A percentile compares a stretch with the other conserved stretches of the same genome.
phyloP scores from a whole-genome alignment of 2,797 vertebrate species.

The Moxostoma hubbsi region DNA sequence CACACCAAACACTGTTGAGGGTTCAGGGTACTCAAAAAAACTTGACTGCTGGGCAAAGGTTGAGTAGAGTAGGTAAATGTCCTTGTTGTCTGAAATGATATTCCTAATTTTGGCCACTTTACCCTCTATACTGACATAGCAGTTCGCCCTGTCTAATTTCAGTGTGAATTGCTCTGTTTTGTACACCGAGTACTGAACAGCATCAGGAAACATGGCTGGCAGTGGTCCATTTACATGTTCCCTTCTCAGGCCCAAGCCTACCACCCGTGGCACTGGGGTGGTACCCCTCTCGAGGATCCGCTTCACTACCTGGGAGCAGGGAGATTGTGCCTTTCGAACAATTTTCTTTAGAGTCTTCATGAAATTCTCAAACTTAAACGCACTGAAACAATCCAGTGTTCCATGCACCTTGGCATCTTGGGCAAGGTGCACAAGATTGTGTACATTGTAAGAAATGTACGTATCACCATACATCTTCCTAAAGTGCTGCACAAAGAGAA shows the following conservation, averaged over 20 bases:
- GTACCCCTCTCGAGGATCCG: not conserved
- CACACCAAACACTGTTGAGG: not conserved
- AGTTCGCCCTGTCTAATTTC: constrained; percentile 2
- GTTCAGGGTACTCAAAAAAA: constrained; percentile 2
- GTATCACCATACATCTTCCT: constrained; percentile 11
- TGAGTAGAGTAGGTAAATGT: constrained; percentile 6
- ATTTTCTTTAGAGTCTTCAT: constrained; percentile 1
- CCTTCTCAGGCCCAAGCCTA: not conserved
- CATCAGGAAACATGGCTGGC: not conserved
- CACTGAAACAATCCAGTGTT: constrained; percentile 4
- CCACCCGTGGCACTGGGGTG: not conserved
- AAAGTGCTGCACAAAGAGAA: constrained; percentile 17
- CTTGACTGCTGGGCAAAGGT: constrained; percentile 7
- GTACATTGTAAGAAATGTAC: constrained; percentile 23
- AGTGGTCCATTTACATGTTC: constrained; percentile 1
- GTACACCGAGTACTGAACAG: constrained; percentile 4
- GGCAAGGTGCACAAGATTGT: constrained; percentile 24
- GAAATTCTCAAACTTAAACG: constrained; percentile 1
- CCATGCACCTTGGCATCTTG: constrained; percentile 17
- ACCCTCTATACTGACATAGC: not conserved
- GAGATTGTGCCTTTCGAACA: not conserved
- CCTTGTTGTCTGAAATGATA: not conserved
- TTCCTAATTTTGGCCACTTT: constrained; percentile 19
- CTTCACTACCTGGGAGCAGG: constrained; percentile 21
- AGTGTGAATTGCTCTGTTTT: constrained; percentile 14